Evolutionary conservation across 23 tunicate genomes (phyloP).

Genomic region (Clavelina lepadiformis): DNA sequence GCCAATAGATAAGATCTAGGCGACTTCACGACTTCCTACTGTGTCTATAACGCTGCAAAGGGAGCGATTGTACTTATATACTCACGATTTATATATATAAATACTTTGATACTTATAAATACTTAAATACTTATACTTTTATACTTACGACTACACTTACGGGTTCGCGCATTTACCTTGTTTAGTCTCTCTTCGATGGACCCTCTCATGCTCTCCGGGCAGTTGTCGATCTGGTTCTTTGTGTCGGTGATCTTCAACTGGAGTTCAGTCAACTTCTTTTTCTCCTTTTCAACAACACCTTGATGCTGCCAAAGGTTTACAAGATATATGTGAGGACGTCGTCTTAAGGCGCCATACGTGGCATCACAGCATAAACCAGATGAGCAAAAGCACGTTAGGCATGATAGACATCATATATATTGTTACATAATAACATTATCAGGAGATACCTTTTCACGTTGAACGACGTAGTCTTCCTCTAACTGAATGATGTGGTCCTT

Average conservation of each 20-base stretch:
- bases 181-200: slow-evolving; percentile 73
- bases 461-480: slow-evolving; percentile 75
- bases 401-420: neutral
- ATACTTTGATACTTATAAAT: no score
- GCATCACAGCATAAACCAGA: neutral
- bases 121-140: no score
- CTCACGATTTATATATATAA: no score
- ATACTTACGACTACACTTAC: no score
- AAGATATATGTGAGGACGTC: neutral
- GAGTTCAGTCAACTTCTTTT: slow-evolving; percentile 51
- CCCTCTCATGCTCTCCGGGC: slow-evolving; percentile 82
- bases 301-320: slow-evolving; percentile 72
- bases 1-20: no score
- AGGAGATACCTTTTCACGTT: slow-evolving; percentile 86
- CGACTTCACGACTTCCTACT: no score
- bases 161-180: no score
- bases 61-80: no score
- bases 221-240: slow-evolving; percentile 74
- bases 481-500: slow-evolving; percentile 77
- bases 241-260: slow-evolving; percentile 36
- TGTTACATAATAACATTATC: no score
- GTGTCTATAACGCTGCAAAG: no score
- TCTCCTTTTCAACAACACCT: slow-evolving; percentile 77
- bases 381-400: neutral
- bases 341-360: neutral